A percentile compares a stretch with the other conserved stretches of the same genome.
Evolutionary conservation across 2,797 vertebrate genomes (phyloP).

Genomic region (Chelidonichthys spinosus): DNA sequence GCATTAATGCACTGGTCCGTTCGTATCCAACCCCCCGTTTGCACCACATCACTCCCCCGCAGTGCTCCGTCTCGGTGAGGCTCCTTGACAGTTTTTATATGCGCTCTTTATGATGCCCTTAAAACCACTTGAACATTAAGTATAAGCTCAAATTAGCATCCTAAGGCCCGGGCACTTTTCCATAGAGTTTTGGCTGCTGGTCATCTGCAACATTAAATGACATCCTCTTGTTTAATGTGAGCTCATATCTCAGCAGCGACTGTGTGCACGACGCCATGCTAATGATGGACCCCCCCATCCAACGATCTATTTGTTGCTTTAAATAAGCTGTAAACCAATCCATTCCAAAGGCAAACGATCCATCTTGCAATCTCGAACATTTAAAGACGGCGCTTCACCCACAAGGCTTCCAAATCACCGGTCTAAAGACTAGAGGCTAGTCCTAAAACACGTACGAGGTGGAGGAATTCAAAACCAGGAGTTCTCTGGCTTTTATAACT

Average conservation of each 20-base stretch:
- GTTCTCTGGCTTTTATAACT: slow-evolving; percentile 39
- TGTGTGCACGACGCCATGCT: no score
- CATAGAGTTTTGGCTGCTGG: background rate
- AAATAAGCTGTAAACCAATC: slow-evolving; percentile 3
- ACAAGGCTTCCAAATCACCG: slow-evolving; percentile 14
- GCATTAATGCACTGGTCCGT: background rate
- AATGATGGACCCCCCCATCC: background rate
- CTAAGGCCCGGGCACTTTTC: background rate
- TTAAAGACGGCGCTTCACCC: background rate
- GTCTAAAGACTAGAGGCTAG: slow-evolving; percentile 14
- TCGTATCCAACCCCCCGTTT: slow-evolving; percentile 30
- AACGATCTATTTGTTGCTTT: slow-evolving; percentile 5
- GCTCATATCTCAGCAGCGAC: no score
- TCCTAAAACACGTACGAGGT: slow-evolving; percentile 14
- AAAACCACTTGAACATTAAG: background rate
- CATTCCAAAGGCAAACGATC: background rate
- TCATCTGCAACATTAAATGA: background rate
- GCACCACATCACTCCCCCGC: no score
- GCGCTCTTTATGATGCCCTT: background rate
- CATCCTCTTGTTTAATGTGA: no score
- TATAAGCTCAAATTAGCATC: background rate
- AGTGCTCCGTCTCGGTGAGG: background rate
- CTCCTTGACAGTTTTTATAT: background rate
- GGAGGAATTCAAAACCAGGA: slow-evolving; percentile 19
- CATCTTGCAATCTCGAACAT: background rate